These are phyloP conservation scores for Acanthis flammea DNA, from an alignment of 2,797 vertebrate species.

Conservation along the genomic window DNA sequence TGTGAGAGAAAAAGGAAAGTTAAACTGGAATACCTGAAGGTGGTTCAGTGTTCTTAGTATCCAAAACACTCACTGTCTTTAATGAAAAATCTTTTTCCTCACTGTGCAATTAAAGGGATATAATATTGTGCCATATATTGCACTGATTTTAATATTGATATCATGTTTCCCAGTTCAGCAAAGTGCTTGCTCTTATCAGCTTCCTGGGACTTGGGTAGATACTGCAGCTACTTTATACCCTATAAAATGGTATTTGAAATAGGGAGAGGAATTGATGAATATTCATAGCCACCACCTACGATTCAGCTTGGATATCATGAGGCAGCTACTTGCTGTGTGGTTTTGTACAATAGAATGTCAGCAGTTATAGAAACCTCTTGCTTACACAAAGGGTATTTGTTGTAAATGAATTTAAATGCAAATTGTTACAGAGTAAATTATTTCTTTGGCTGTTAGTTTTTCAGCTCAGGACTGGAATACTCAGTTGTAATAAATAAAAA, in stretches of 20 bases:
- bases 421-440: slow-evolving; percentile 17
- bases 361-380: neutral
- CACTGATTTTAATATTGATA: neutral
- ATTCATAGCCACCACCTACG: neutral
- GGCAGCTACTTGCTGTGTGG: neutral
- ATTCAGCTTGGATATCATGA: neutral
- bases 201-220: neutral
- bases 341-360: neutral
- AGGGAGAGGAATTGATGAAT: neutral
- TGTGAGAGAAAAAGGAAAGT: neutral
- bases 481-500: neutral
- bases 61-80: neutral
- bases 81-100: neutral
- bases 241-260: slow-evolving; percentile 15
- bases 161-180: neutral
- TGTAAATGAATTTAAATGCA: slow-evolving; percentile 37
- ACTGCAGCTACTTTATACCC: neutral
- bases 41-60: neutral
- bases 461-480: neutral
- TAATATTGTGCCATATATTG: neutral
- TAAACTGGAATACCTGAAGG: neutral
- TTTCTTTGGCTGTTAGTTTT: neutral
- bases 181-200: neutral
- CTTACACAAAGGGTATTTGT: neutral
- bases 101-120: neutral